Conservation (phyloP, 2,113 vertebrate species). For the Paracanthobrama guichenoti region DNA sequence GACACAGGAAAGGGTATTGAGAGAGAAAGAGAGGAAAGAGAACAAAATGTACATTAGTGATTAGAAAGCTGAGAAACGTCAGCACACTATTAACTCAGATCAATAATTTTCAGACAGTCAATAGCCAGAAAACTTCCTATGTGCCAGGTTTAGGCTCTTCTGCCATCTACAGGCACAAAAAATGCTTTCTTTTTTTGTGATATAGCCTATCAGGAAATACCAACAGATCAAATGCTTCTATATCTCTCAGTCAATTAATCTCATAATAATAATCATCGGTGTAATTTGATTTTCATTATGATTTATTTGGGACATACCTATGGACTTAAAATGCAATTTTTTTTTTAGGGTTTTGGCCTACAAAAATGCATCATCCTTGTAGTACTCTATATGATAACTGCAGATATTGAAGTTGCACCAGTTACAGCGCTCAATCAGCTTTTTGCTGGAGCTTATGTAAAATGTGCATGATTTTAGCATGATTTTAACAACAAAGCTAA, state of each 20-base stretch:
- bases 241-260: background rate
- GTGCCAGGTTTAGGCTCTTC: slow-evolving; percentile 35
- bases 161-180: slow-evolving; percentile 48
- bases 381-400: no score
- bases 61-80: background rate
- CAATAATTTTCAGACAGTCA: background rate
- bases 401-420: no score
- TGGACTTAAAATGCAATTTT: no score
- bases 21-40: slow-evolving; percentile 3
- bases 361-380: no score
- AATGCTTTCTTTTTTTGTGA: background rate
- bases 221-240: background rate
- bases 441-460: no score
- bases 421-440: no score
- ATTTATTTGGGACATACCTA: background rate
- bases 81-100: background rate
- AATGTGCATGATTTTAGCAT: no score
- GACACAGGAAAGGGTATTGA: background rate
- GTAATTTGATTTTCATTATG: background rate
- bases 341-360: no score
- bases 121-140: background rate
- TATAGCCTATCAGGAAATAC: background rate
- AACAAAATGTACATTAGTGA: background rate
- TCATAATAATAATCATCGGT: background rate
- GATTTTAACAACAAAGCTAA: no score